phyloP scores from a whole-genome alignment of 2,888 invertebrate genomes.

The Torymus auratus region DNA sequence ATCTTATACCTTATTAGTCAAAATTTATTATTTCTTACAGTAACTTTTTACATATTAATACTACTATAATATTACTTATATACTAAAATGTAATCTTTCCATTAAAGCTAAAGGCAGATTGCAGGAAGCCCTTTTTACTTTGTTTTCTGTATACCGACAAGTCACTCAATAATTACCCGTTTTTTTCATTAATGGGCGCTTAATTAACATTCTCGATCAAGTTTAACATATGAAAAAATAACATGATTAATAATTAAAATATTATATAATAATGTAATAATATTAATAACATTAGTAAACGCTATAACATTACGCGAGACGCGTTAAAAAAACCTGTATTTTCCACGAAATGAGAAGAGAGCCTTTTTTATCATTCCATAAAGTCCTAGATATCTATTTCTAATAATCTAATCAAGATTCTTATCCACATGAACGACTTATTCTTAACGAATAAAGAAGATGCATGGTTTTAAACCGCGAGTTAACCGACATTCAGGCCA shows the following conservation, averaged over 20 bases:
- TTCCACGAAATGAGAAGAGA: constrained; percentile 52
- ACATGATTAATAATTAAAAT: constrained; percentile 23
- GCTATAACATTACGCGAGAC: constrained; percentile 34
- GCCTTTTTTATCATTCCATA: constrained; percentile 44
- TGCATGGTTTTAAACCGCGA: too few species aligned
- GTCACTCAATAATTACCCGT: constrained; percentile 29
- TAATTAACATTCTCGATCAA: constrained; percentile 35
- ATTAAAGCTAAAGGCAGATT: constrained; percentile 57
- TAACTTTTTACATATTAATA: constrained; percentile 57
- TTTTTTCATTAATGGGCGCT: constrained; percentile 36
- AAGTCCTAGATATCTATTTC: constrained; percentile 20
- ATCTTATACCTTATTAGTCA: constrained; percentile 34
- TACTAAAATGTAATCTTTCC: constrained; percentile 37
- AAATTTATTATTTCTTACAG: constrained; percentile 21
- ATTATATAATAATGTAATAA: constrained; percentile 17
- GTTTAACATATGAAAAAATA: constrained; percentile 44
- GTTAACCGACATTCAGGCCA: background rate
- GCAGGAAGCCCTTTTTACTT: constrained; percentile 54
- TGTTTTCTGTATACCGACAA: constrained; percentile 37
- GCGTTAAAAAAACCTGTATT: constrained; percentile 37
- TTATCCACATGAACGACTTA: constrained; percentile 15
- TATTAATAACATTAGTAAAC: constrained; percentile 52
- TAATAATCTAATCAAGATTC: constrained; percentile 29
- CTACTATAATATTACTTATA: constrained; percentile 35
- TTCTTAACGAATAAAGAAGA: too few species aligned